These are phyloP conservation scores for Lycia hirtaria DNA, from an alignment of 2,888 invertebrate genomes.

Conservation along the genomic window DNA sequence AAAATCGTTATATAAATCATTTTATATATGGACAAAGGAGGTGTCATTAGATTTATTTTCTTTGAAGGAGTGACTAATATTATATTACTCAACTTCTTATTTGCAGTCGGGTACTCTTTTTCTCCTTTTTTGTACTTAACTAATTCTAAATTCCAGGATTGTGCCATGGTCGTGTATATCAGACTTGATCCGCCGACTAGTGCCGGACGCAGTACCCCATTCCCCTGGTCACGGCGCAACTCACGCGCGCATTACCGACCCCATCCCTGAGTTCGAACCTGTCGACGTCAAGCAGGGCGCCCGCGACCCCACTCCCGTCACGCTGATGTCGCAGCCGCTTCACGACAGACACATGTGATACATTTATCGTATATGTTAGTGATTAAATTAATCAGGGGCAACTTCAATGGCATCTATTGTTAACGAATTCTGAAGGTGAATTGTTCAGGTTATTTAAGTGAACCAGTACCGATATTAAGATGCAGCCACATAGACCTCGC, in stretches of 20 bases:
- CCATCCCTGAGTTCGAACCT: conserved; percentile 22
- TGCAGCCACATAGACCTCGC: too few species aligned
- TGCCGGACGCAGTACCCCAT: conserved; percentile 88
- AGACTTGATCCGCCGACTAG: conserved; percentile 87
- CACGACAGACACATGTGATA: conserved; percentile 65
- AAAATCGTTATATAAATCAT: too few species aligned
- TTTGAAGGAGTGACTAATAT: too few species aligned
- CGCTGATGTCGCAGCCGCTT: conserved; percentile 67
- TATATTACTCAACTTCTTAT: too few species aligned
- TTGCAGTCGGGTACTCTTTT: too few species aligned
- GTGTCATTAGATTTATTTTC: too few species aligned
- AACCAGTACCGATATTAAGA: too few species aligned
- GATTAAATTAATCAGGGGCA: conserved; percentile 14
- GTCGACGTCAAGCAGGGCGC: conserved; percentile 51
- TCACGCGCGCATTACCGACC: conserved; percentile 20
- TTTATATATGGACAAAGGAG: background rate
- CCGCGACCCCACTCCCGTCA: conserved; percentile 70
- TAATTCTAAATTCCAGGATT: conserved; percentile 79
- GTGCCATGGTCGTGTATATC: conserved; percentile 90
- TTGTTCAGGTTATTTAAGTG: too few species aligned
- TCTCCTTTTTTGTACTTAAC: background rate
- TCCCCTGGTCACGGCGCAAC: conserved; percentile 22
- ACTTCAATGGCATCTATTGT: background rate
- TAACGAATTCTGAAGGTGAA: too few species aligned
- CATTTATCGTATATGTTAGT: background rate